A percentile compares a stretch with the other conserved stretches of the same genome.
phyloP scores from a whole-genome alignment of 2,888 invertebrate genomes.

The Anaspis maculata region DNA sequence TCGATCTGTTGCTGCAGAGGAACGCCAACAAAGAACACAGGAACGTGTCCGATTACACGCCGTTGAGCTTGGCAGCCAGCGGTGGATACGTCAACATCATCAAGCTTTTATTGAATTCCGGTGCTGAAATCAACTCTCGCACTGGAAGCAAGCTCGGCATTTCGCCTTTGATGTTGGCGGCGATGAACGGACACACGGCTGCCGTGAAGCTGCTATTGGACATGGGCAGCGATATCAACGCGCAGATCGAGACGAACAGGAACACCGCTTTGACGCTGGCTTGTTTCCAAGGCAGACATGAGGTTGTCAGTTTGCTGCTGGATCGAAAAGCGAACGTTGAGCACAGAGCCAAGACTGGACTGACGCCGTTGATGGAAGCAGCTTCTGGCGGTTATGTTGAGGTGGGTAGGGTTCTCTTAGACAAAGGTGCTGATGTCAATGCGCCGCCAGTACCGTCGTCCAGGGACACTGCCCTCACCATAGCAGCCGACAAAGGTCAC shows the following conservation, averaged over 20 bases:
- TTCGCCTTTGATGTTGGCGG: conserved; percentile 96
- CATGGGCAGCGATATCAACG: conserved; percentile 98
- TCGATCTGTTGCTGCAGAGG: conserved; percentile 79
- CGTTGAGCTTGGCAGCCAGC: conserved; percentile 95
- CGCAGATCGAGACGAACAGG: conserved; percentile 97
- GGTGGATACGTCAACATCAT: conserved; percentile 99
- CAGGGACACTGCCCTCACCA: conserved; percentile 95
- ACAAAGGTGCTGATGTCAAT: conserved; percentile 97
- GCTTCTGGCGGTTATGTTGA: conserved; percentile 99
- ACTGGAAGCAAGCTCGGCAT: conserved; percentile 96
- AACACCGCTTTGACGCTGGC: conserved; percentile 98
- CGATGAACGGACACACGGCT: conserved; percentile 97
- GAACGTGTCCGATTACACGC: conserved; percentile 98
- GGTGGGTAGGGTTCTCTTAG: conserved; percentile 89
- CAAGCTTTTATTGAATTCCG: conserved; percentile 82
- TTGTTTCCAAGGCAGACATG: conserved; percentile 98
- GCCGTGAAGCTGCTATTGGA: conserved; percentile 92
- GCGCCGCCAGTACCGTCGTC: conserved; percentile 97
- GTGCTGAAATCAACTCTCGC: conserved; percentile 97
- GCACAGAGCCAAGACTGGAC: conserved; percentile 96
- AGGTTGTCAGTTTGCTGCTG: conserved; percentile 91
- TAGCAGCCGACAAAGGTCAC: conserved; percentile 99
- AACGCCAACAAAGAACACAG: conserved; percentile 96
- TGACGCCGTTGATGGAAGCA: conserved; percentile 99
- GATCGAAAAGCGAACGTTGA: conserved; percentile 98